These are phyloP conservation scores for Pantherophis guttatus DNA, from an alignment of 2,113 vertebrate genomes.

Conservation along the genomic window DNA sequence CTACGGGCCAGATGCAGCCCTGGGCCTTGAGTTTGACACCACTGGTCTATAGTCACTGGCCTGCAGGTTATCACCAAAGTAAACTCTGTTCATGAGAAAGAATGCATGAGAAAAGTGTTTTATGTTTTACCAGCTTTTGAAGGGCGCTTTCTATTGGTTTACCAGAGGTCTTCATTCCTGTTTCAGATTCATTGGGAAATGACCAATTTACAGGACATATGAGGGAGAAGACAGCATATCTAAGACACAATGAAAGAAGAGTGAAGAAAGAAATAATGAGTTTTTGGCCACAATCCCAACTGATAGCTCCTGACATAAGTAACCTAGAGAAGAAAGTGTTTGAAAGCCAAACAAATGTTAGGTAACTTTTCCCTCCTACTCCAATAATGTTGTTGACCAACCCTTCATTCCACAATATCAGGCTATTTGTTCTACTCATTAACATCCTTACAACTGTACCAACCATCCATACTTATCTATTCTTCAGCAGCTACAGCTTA, in stretches of 20 bases:
- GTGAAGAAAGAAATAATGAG: background rate
- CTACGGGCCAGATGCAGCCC: too few species aligned
- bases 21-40: too few species aligned
- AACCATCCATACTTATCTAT: background rate
- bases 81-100: background rate
- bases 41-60: background rate
- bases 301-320: background rate
- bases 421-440: background rate
- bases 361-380: background rate
- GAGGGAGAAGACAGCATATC: background rate
- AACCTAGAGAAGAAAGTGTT: background rate
- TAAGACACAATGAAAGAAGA: background rate
- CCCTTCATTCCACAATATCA: background rate
- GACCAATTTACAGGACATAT: background rate
- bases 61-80: background rate
- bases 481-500: background rate
- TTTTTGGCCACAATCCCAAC: background rate
- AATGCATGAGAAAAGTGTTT: background rate
- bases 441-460: background rate
- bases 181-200: constrained; percentile 18
- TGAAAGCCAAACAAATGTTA: background rate
- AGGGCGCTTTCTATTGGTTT: background rate
- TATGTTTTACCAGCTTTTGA: constrained; percentile 29
- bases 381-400: background rate
- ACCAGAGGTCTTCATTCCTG: background rate